These are phyloP conservation scores for Coreoperca whiteheadi DNA, from an alignment of 2,113 vertebrate species.

Conservation along the genomic window DNA sequence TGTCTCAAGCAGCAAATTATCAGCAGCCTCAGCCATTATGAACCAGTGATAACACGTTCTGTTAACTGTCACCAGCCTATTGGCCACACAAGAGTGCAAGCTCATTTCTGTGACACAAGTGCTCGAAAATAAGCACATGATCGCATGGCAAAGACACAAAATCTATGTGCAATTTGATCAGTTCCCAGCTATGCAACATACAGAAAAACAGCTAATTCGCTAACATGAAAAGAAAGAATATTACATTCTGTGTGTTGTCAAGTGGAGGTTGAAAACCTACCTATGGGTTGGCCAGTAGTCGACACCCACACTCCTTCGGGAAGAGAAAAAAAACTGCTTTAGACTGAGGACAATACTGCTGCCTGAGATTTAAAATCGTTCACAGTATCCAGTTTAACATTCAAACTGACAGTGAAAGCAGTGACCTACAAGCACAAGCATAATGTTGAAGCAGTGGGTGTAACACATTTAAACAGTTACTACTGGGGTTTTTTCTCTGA, in stretches of 20 bases:
- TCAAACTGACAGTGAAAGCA: background rate
- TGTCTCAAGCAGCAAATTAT: slow-evolving; percentile 75
- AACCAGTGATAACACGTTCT: slow-evolving; percentile 68
- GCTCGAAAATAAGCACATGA: slow-evolving; percentile 51
- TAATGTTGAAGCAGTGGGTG: slow-evolving; percentile 41
- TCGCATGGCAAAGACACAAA: slow-evolving; percentile 41
- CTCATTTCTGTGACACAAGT: slow-evolving; percentile 53
- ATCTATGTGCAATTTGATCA: slow-evolving; percentile 37
- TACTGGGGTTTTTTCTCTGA: slow-evolving; percentile 34
- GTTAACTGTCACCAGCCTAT: slow-evolving; percentile 57
- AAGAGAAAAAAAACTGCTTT: slow-evolving; percentile 34
- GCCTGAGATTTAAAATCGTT: slow-evolving; percentile 23
- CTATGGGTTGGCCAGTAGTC: slow-evolving; percentile 95
- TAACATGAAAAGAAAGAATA: slow-evolving; percentile 24
- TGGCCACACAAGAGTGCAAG: slow-evolving; percentile 35
- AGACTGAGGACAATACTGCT: slow-evolving; percentile 26
- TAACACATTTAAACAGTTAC: slow-evolving; percentile 37
- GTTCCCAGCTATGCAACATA: slow-evolving; percentile 38
- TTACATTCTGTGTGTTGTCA: slow-evolving; percentile 19
- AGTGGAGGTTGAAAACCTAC: slow-evolving; percentile 79
- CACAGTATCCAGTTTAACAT: slow-evolving; percentile 23
- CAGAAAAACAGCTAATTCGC: slow-evolving; percentile 3
- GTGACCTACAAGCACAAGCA: background rate
- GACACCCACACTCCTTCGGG: slow-evolving; percentile 97
- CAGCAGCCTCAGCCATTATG: slow-evolving; percentile 75